Conservation (phyloP, 2,113 vertebrate genomes). For the Platysteira castanea region DNA sequence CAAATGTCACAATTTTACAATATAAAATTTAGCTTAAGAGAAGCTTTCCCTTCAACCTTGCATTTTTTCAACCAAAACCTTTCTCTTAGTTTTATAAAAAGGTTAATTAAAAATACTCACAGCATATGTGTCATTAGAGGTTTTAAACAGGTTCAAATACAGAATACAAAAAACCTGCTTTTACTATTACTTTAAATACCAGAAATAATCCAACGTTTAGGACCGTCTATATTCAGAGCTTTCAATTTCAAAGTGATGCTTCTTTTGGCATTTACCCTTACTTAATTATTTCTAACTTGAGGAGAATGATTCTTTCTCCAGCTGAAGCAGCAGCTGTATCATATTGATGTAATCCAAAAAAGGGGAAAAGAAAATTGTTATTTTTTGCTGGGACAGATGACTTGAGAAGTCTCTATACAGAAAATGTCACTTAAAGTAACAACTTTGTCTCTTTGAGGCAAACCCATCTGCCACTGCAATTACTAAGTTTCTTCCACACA, state of each 20-base stretch:
- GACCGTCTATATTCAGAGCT: background rate
- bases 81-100: background rate
- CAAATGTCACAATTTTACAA: background rate
- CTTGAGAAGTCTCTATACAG: background rate
- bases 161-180: accelerated
- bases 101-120: background rate
- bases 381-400: background rate
- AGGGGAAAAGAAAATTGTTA: background rate
- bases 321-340: slow-evolving; percentile 22
- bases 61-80: background rate
- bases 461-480: background rate
- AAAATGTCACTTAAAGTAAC: background rate
- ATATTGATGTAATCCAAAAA: background rate
- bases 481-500: background rate
- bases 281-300: slow-evolving; percentile 25
- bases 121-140: background rate
- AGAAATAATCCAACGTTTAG: background rate
- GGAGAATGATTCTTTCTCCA: background rate
- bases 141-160: background rate
- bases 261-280: background rate
- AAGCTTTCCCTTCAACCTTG: background rate
- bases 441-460: background rate
- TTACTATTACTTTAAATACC: background rate
- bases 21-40: background rate
- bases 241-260: background rate